Base-by-base conservation (phyloP, 2,888 invertebrate genomes). In the Cheilosia impressa region DNA sequence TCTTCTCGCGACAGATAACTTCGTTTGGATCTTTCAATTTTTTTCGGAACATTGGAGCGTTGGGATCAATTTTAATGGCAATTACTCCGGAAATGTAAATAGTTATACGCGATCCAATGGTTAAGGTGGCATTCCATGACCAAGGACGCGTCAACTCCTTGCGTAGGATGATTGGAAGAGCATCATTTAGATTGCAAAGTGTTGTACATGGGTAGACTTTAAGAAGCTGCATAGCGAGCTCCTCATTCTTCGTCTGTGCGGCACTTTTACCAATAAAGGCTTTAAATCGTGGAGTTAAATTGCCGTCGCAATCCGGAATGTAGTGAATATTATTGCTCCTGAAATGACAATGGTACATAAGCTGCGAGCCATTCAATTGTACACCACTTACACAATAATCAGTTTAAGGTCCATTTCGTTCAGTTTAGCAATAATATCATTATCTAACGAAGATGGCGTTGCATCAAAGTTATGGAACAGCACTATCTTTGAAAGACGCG, bases 81-180 rank as follows among this genome's bases (percentile, higher is more conserved):
- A 92, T 93, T 88, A 94, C 95, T 27, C 94, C 93, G 43, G 94
- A 93, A 5, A 96, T 93, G 13, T 94, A 94, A 83, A 96, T 95
- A 84, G 93, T 92, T 31, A 96, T 93, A 85, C 94, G 92, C 1
- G 93, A 93, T 2, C 94, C 94, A 87, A 95, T 93, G 65, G 94
- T 93, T 57, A 96, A 90, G 73, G 94, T 93, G 38, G 94, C 93
- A 92, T 95, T 95, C 96, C 96, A 96, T 0, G 94, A 93, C 77
- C 93, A 92, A 0, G 95, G 93, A 43, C 93, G 93, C 1, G 92
- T 90, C 85, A 93, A 94, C 78, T 93, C 93, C 87, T 94, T 94
- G 87, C 93, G 94, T 22, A 93, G 91, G 0, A 96, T 92, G 77
- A 94, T 94, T 15, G 93, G 93, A 88, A 95, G 92, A 0, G 95